Evolutionary conservation across 23 tunicate species (phyloP), one percentile per base, ranked within the genome.

Genomic region (Ciona savignyi): DNA sequence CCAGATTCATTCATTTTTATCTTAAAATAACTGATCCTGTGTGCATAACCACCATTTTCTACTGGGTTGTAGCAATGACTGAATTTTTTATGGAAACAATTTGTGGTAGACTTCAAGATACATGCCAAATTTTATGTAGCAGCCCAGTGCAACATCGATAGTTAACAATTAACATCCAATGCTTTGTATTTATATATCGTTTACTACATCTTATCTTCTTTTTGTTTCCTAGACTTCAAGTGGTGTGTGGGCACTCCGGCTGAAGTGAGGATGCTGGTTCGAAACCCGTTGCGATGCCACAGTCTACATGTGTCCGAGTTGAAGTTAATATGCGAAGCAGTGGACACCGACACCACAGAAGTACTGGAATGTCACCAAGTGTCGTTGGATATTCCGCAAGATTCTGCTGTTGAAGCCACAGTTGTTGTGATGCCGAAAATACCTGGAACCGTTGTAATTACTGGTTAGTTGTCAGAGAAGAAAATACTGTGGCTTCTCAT

Each of bases 161-260:
- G n/a, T n/a, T n/a, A n/a, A n/a, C n/a, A n/a, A n/a, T n/a, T n/a
- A n/a, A n/a, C n/a, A n/a, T n/a, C n/a, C n/a, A n/a, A n/a, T n/a
- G n/a, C n/a, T n/a, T n/a, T n/a, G n/a, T n/a, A n/a, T n/a, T 35
- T 71, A 66, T n/a, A n/a, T n/a, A n/a, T n/a, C n/a, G n/a, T n/a
- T n/a, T n/a, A n/a, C n/a, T n/a, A 49, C 61, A 49, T 49, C 20
- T 4, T 25, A 63, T 23, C 22, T 42, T 15, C 15, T 42, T 15
- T 42, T 42, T 42, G 15, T 42, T 15, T 42, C 11, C 15, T 63
- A 72, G 79, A 72, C 68, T 88, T 88, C 35, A 51, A 82, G 51
- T 82, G 86, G 96, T 65, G 80, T 32, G 83, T 88, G 21, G 77
- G 82, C 34, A 76, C 87, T 4, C 67, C 83, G 2, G 65, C 77